A percentile compares a stretch with the other conserved stretches of the same genome.
Conservation (phyloP, 2,113 vertebrate genomes). For the Apodemus speciosus region DNA sequence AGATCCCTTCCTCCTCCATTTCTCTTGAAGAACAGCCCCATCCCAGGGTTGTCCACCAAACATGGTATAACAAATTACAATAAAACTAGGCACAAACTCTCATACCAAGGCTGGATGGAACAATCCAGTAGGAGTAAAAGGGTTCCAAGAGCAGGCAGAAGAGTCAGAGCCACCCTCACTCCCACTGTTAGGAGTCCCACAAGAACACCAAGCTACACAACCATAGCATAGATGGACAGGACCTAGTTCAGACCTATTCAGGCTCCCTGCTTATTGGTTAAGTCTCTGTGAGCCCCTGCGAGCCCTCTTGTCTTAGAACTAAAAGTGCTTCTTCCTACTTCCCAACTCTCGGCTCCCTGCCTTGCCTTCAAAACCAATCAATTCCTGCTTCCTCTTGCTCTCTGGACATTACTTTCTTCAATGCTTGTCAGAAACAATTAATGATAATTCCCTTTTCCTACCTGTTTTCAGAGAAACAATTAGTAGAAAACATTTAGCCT, state of each 20-base stretch:
- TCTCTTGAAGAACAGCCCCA: not conserved
- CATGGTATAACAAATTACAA: not conserved
- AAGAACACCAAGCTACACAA: not conserved
- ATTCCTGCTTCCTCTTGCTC: slow-evolving; percentile 13
- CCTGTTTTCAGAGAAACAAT: slow-evolving; percentile 63
- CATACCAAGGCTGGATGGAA: not conserved
- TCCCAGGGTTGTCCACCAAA: not conserved
- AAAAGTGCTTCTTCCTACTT: not conserved
- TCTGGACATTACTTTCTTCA: slow-evolving; percentile 2
- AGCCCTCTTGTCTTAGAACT: not conserved
- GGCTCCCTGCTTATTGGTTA: not conserved
- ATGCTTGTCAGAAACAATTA: slow-evolving; percentile 65
- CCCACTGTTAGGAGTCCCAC: not conserved
- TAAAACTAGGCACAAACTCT: not conserved
- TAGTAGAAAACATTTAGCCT: slow-evolving; percentile 48
- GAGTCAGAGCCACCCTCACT: not conserved
- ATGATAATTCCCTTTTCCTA: not conserved
- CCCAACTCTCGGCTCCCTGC: not conserved
- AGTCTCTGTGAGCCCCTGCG: not conserved
- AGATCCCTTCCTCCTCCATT: not conserved
- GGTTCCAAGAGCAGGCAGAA: not conserved
- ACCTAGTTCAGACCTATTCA: not conserved
- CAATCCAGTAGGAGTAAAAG: not conserved
- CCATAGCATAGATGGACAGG: not conserved
- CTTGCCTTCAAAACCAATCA: slow-evolving; percentile 40